These are phyloP conservation scores for Heliconius congener DNA, from an alignment of 1,140 invertebrate genomes.

Conservation along the genomic window DNA sequence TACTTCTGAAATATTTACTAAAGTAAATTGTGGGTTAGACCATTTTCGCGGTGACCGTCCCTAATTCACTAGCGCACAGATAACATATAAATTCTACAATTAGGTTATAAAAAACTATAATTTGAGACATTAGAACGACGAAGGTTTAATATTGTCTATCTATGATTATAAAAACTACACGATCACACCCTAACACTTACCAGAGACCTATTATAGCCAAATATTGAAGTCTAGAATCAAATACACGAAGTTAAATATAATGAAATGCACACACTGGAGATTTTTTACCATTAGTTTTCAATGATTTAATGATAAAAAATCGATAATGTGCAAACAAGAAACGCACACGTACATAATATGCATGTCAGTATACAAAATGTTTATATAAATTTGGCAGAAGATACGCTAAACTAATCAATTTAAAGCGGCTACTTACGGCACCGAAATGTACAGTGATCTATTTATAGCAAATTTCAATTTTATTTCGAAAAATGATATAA, in stretches of 20 bases:
- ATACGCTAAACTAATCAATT: background rate
- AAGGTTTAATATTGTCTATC: constrained; percentile 45
- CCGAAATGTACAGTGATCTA: background rate
- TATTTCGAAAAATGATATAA: constrained; percentile 7
- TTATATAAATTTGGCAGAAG: constrained; percentile 4
- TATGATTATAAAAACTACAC: constrained; percentile 51
- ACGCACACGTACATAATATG: background rate
- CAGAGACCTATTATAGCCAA: constrained; percentile 28
- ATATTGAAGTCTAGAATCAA: constrained; percentile 20
- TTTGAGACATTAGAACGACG: constrained; percentile 35
- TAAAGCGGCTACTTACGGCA: background rate
- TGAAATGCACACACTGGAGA: background rate
- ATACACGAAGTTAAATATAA: constrained; percentile 17
- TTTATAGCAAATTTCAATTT: background rate
- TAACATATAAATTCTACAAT: background rate
- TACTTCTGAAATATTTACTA: background rate
- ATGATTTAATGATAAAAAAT: background rate
- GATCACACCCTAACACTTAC: constrained; percentile 46
- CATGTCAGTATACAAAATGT: background rate
- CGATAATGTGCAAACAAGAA: background rate
- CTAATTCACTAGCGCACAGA: background rate
- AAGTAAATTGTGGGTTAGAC: background rate
- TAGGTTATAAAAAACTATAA: constrained; percentile 18
- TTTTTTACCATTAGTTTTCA: background rate
- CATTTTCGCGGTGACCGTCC: background rate